These are phyloP conservation scores for Heliconius melpomene DNA, from an alignment of 1,140 invertebrate species.

Conservation along the genomic window DNA sequence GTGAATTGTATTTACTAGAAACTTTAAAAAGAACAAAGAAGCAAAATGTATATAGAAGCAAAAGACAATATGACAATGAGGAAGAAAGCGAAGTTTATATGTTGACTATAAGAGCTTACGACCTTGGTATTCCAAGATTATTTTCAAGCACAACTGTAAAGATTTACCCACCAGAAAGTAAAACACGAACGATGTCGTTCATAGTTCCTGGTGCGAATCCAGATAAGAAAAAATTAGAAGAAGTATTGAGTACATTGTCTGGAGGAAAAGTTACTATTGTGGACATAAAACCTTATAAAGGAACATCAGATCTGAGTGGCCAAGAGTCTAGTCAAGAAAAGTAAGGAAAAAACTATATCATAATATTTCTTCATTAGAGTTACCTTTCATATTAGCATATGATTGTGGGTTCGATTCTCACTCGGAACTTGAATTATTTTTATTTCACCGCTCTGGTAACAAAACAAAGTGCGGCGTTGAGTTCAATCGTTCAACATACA, in stretches of 20 bases:
- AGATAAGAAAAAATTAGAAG: conserved; percentile 86
- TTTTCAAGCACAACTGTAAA: conserved; percentile 85
- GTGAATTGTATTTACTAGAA: conserved; percentile 79
- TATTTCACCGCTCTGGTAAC: too few species aligned
- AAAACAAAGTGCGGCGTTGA: too few species aligned
- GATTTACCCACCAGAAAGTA: conserved; percentile 85
- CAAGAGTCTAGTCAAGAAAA: conserved; percentile 73
- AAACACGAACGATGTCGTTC: conserved; percentile 88
- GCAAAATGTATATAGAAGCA: conserved; percentile 74
- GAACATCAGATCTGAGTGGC: conserved; percentile 74
- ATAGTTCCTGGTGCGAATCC: conserved; percentile 88
- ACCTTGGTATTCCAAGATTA: conserved; percentile 89
- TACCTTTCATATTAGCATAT: too few species aligned
- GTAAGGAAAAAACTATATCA: conserved; percentile 48
- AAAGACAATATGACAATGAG: conserved; percentile 69
- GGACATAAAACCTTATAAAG: conserved; percentile 86
- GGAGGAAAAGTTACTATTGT: conserved; percentile 88
- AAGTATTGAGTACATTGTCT: conserved; percentile 87
- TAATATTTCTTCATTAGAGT: background rate
- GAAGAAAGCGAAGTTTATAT: conserved; percentile 82
- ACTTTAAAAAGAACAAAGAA: conserved; percentile 78
- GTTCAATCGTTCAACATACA: too few species aligned
- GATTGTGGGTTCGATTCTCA: too few species aligned
- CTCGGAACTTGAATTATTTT: too few species aligned
- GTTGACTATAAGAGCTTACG: conserved; percentile 88